These are phyloP conservation scores for Sisor rabdophorus DNA, from an alignment of 2,113 vertebrate genomes.

Conservation along the genomic window DNA sequence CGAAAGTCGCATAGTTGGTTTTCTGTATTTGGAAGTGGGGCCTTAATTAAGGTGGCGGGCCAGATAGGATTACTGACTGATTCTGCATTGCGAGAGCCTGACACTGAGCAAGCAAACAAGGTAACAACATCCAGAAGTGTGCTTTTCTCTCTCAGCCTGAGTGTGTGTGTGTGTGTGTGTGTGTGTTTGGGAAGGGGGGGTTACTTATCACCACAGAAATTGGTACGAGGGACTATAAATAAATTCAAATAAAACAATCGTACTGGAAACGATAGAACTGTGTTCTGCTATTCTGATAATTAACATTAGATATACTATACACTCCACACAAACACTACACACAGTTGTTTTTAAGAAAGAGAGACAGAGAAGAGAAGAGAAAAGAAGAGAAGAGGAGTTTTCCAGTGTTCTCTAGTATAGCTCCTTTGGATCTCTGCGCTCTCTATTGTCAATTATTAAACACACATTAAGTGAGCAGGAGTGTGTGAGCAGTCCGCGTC, in stretches of 20 bases:
- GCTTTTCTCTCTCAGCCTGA: slow-evolving; percentile 28
- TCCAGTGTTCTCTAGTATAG: too few relatives aligned
- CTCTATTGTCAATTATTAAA: not conserved
- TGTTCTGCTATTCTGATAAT: not conserved
- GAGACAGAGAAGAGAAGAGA: not conserved
- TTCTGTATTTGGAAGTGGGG: slow-evolving; percentile 57
- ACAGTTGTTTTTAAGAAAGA: not conserved
- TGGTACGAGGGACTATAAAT: not conserved
- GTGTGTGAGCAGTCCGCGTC: not conserved
- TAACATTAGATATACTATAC: not conserved
- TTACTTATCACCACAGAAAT: slow-evolving; percentile 56
- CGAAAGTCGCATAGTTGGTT: slow-evolving; percentile 59
- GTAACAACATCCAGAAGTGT: slow-evolving; percentile 62
- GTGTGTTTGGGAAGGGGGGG: slow-evolving; percentile 40
- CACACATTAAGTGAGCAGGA: not conserved
- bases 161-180: slow-evolving; percentile 50
- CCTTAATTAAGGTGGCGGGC: slow-evolving; percentile 60
- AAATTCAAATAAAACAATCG: not conserved
- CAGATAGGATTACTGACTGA: slow-evolving; percentile 62
- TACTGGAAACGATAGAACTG: not conserved
- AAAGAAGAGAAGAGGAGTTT: not conserved
- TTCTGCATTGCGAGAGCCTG: slow-evolving; percentile 46
- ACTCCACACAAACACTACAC: not conserved
- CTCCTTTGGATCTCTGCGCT: too few relatives aligned
- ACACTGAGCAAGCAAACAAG: slow-evolving; percentile 58